phyloP scores from a whole-genome alignment of 2,113 vertebrate genomes.

The Hemiscyllium ocellatum region DNA sequence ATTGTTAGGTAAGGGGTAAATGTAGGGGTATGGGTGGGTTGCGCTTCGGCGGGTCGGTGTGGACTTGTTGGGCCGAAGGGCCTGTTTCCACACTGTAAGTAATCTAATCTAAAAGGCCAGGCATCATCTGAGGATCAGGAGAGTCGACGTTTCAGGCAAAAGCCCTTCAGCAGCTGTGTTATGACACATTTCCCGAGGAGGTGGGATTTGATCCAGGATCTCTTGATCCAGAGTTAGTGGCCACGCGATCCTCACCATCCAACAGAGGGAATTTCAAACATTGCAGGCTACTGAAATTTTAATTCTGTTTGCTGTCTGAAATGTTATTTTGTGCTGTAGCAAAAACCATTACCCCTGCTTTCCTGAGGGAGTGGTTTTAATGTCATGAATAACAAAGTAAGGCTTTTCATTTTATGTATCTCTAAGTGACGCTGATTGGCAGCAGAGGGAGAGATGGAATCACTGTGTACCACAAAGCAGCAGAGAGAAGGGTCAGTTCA shows the following conservation, averaged over 20 bases:
- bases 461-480: neutral
- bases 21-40: too few species aligned
- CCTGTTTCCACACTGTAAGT: too few species aligned
- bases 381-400: neutral
- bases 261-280: neutral
- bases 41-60: too few species aligned
- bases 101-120: too few species aligned
- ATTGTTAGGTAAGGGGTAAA: too few species aligned
- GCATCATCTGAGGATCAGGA: too few species aligned
- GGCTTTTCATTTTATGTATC: neutral
- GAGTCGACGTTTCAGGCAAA: too few species aligned
- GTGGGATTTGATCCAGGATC: too few species aligned
- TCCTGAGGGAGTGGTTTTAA: neutral
- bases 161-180: too few species aligned
- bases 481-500: neutral
- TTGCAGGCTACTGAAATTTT: neutral
- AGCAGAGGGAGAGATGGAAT: neutral
- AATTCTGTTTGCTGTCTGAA: neutral
- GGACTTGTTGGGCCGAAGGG: too few species aligned
- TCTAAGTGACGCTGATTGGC: neutral
- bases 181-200: too few species aligned
- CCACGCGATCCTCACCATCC: neutral
- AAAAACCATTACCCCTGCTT: neutral
- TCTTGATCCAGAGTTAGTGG: too few species aligned
- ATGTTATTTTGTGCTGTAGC: neutral